Evolutionary conservation across 2,888 invertebrate genomes (phyloP).

Genomic region (Drosophila nr. fundita): DNA sequence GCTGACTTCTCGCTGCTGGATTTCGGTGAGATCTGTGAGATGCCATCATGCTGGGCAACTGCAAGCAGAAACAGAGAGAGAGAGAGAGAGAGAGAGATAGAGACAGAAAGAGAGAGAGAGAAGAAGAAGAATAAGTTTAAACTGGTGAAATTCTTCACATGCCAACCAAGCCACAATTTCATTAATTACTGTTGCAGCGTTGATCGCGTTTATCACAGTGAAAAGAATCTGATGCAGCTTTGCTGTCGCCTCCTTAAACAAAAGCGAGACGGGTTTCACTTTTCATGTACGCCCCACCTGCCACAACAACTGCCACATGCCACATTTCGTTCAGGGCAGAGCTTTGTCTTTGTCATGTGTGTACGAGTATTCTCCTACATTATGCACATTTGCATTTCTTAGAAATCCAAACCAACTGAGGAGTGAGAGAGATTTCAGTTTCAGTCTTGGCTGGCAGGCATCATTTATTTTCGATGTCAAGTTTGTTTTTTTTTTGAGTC

Average conservation of each 20-base stretch:
- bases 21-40: constrained; percentile 90
- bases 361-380: constrained; percentile 24
- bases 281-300: constrained; percentile 46
- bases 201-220: constrained; percentile 32
- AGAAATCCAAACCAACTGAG: constrained; percentile 40
- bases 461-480: constrained; percentile 80
- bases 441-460: constrained; percentile 61
- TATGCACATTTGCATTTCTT: constrained; percentile 67
- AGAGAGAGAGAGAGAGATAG: constrained; percentile 1
- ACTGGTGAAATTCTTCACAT: constrained; percentile 36
- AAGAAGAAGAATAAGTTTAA: constrained; percentile 9
- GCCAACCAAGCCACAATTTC: constrained; percentile 33
- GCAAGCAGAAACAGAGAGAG: constrained; percentile 25
- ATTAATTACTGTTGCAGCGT: constrained; percentile 41
- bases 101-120: constrained; percentile 4
- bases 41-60: constrained; percentile 79
- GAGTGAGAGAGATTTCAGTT: constrained; percentile 42
- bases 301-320: constrained; percentile 17
- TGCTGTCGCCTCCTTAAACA: constrained; percentile 24
- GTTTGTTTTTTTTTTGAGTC: constrained; percentile 64
- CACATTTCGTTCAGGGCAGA: constrained; percentile 36
- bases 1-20: constrained; percentile 83
- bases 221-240: constrained; percentile 42
- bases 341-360: constrained; percentile 64
- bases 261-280: constrained; percentile 62